A percentile compares a stretch with the other conserved stretches of the same genome.
phyloP scores from a whole-genome alignment of 30 jellyfish, hydroid and myxozoan genomes.

The Turritopsis rubra region DNA sequence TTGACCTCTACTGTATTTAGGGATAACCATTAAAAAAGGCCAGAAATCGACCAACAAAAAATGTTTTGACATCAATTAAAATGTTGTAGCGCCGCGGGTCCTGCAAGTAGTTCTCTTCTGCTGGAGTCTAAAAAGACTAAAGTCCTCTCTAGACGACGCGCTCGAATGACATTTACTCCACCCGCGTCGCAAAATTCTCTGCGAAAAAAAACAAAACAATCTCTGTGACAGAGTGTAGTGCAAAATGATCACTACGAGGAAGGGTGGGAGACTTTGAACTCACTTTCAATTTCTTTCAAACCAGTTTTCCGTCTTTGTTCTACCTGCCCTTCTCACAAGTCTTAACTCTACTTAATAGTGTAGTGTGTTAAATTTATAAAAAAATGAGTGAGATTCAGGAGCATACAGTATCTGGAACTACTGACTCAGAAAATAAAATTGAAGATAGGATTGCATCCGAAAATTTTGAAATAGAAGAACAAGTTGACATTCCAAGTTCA shows the following conservation, averaged over 20 bases:
- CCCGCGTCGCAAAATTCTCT: too few species aligned
- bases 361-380: neutral
- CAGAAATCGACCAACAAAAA: too few species aligned
- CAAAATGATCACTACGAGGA: neutral
- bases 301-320: neutral
- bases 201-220: too few species aligned
- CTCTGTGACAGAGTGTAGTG: too few species aligned
- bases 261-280: neutral
- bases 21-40: too few species aligned
- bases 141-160: too few species aligned
- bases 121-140: too few species aligned
- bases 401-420: neutral
- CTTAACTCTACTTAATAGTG: neutral
- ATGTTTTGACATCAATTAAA: too few species aligned
- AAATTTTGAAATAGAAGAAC: neutral
- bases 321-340: neutral
- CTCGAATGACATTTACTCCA: too few species aligned
- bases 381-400: neutral
- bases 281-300: neutral
- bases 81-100: too few species aligned
- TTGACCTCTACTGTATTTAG: too few species aligned
- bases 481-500: neutral
- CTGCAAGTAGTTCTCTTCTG: too few species aligned
- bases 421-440: neutral
- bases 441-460: neutral